Conservation (phyloP, 2,797 vertebrate species). For the Coccyzus lansbergi region DNA sequence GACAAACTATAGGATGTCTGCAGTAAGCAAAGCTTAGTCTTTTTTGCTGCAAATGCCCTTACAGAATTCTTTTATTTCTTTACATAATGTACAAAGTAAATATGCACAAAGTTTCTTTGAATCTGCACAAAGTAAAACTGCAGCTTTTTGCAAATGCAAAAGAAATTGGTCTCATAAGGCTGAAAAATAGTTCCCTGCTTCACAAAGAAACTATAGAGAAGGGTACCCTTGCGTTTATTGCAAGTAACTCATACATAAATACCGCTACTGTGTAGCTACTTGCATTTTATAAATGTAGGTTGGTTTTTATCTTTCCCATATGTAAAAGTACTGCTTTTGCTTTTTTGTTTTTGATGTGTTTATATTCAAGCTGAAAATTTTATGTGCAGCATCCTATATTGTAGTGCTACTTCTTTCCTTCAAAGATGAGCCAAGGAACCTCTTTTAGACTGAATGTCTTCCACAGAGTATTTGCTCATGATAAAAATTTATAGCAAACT, state of each 20-base stretch:
- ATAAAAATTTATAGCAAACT: background rate
- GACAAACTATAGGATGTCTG: background rate
- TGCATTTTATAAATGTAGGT: background rate
- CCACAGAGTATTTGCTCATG: background rate
- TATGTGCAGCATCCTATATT: background rate
- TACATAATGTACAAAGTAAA: background rate
- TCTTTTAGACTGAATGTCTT: background rate
- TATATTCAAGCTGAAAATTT: conserved; percentile 13
- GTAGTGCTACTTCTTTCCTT: background rate
- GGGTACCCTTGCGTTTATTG: background rate
- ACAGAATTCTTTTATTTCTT: background rate
- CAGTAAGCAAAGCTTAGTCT: background rate
- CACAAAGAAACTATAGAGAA: background rate
- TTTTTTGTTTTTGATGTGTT: background rate
- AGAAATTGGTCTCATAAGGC: background rate
- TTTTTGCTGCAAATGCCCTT: background rate
- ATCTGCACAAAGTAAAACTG: background rate
- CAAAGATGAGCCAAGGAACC: background rate
- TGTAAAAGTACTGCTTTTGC: background rate
- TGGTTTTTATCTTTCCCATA: background rate
- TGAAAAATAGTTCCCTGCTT: background rate
- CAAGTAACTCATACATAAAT: background rate
- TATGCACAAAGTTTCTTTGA: background rate
- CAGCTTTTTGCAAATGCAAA: background rate
- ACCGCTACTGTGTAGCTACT: background rate